Percentiles rank a stretch among this genome's conserved stretches.
Conservation (phyloP, 2,113 vertebrate genomes). For the Gulo gulo region DNA sequence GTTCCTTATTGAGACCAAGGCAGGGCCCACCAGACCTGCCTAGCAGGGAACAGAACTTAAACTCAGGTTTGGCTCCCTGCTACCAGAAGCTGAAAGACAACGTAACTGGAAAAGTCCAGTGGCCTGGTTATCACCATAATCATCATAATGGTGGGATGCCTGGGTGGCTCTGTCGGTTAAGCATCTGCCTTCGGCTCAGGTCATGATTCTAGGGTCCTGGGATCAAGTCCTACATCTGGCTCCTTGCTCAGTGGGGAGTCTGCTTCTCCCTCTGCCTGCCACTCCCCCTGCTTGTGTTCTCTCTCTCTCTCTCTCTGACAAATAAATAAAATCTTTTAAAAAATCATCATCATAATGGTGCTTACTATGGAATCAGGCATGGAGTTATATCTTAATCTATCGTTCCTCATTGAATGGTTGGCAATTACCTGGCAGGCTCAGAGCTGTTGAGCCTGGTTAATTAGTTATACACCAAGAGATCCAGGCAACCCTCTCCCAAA, state of each 20-base stretch:
- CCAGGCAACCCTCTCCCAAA: not conserved
- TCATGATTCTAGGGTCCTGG: too few relatives aligned
- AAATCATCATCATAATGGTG: not conserved
- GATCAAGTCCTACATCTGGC: too few relatives aligned
- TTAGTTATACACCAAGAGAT: not conserved
- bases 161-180: too few relatives aligned
- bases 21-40: not conserved
- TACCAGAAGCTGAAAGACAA: not conserved
- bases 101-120: not conserved
- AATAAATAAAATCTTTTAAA: too few relatives aligned
- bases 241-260: too few relatives aligned
- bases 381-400: not conserved
- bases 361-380: not conserved
- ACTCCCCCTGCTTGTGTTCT: too few relatives aligned
- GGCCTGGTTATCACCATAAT: not conserved
- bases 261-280: too few relatives aligned
- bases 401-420: not conserved
- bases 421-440: not conserved
- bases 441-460: not conserved
- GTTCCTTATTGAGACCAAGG: not conserved
- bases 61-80: not conserved
- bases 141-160: not conserved
- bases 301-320: too few relatives aligned
- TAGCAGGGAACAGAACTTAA: not conserved
- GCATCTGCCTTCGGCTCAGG: too few relatives aligned